Base-by-base conservation (phyloP, 2,113 vertebrate species). In the Oreochromis niloticus region DNA sequence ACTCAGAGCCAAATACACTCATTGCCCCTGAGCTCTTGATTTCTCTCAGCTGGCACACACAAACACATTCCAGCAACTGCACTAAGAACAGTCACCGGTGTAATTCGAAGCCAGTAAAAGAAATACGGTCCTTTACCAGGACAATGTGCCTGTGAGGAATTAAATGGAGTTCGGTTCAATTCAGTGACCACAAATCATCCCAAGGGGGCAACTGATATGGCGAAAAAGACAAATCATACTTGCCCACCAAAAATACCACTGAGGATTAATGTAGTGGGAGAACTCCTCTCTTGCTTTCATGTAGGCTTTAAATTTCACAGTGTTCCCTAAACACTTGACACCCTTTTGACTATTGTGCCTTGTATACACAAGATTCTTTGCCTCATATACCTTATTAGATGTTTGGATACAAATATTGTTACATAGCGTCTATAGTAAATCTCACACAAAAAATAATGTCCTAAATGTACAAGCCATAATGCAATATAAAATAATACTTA, bases 1-100 rank as follows among this genome's bases (percentile, higher is more conserved):
- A 84, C 66, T 88, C 79, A 24, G 82, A 86, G 91, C 89, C 94
- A 94, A 92, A 94, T 93, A 91, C 82, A 93, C 94, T 90, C 92
- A 46, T 86, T 94, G 92, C 87, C 91, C 91, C 78, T 78, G 61
- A 91, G 89, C 86, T 93, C 91, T 87, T 84, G 59, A 89, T 92
- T 89, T 90, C 79, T 90, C 82, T 88, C 27, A 78, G 32, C 68
- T 90, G 88, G 84, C 82, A 87, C 13, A 84, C 85, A 89, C 83
- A 89, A 87, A 54, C 78, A 89, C 90, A 93, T 94, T 94, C 94
- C 90, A 43, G 85, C 66, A 89, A 89, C 61, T 55, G 88, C 63
- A 34, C 91, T 90, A 89, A 93, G 89, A 92, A 94, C 89, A 90
- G 90, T 80, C 86, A 87, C 73, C 59, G 80, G 59, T 94, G 84